These are phyloP conservation scores for Coelopa frigida DNA, from an alignment of 1,140 invertebrate genomes.

Conservation along the genomic window DNA sequence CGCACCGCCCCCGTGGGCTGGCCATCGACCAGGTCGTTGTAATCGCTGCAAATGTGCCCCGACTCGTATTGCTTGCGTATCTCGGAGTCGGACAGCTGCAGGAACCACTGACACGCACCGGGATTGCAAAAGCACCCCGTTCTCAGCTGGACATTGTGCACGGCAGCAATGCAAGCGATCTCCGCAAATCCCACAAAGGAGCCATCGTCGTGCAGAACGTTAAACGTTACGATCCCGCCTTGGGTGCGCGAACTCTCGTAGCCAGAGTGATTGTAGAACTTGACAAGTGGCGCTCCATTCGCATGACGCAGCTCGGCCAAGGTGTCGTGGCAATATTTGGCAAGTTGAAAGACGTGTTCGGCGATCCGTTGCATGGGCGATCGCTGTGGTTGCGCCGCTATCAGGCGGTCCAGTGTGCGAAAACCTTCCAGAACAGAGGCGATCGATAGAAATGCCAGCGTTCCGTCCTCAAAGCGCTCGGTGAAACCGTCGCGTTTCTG, in stretches of 20 bases:
- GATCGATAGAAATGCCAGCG: constrained; percentile 80
- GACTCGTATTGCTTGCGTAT: constrained; percentile 71
- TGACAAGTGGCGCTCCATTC: constrained; percentile 62
- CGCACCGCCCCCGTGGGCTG: constrained; percentile 85
- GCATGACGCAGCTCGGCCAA: constrained; percentile 60
- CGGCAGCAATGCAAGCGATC: constrained; percentile 80
- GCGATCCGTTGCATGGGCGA: constrained; percentile 62
- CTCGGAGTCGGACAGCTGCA: constrained; percentile 61
- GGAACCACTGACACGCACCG: constrained; percentile 82
- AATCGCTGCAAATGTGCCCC: constrained; percentile 90
- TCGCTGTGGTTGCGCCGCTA: constrained; percentile 44
- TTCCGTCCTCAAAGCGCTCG: constrained; percentile 91
- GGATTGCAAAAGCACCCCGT: constrained; percentile 97
- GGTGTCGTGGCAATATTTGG: constrained; percentile 61
- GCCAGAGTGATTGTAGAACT: constrained; percentile 66
- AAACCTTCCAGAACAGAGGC: constrained; percentile 75
- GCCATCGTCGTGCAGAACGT: constrained; percentile 69
- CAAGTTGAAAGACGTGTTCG: constrained; percentile 67
- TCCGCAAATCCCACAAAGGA: constrained; percentile 81
- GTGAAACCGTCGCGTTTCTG: constrained; percentile 57
- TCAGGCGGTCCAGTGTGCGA: constrained; percentile 55
- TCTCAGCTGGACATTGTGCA: constrained; percentile 79
- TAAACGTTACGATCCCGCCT: constrained; percentile 86
- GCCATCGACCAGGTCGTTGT: constrained; percentile 80
- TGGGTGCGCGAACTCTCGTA: constrained; percentile 60